These are phyloP conservation scores for Pammene aurita DNA, from an alignment of 2,888 invertebrate species.

Conservation along the genomic window DNA sequence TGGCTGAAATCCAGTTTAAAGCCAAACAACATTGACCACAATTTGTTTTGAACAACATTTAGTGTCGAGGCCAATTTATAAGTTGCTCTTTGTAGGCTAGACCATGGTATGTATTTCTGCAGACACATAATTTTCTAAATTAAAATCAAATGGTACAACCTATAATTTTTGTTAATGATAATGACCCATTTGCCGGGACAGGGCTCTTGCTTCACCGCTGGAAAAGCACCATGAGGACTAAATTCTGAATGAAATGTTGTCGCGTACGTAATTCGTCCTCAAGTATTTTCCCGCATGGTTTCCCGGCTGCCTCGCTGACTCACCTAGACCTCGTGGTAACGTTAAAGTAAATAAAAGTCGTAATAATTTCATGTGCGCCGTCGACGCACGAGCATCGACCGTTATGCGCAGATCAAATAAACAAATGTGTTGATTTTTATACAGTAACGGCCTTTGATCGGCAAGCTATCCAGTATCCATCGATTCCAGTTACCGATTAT, in stretches of 20 bases:
- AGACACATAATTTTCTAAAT: too few relatives aligned
- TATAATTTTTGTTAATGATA: too few relatives aligned
- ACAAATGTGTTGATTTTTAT: constrained; percentile 79
- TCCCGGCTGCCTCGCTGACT: constrained; percentile 54
- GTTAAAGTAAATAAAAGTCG: constrained; percentile 77
- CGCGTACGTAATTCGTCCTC: constrained; percentile 19
- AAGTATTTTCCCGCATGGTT: constrained; percentile 30
- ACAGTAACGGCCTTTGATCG: constrained; percentile 65
- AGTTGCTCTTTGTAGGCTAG: too few relatives aligned
- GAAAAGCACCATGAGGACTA: too few relatives aligned
- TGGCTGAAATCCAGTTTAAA: constrained; percentile 32
- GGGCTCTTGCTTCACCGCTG: too few relatives aligned
- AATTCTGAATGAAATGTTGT: constrained; percentile 13
- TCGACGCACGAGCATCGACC: constrained; percentile 69
- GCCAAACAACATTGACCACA: constrained; percentile 17
- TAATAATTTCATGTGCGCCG: constrained; percentile 79
- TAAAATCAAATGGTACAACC: too few relatives aligned
- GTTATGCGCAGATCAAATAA: constrained; percentile 76
- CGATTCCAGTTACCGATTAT: constrained; percentile 62
- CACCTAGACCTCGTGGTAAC: constrained; percentile 68
- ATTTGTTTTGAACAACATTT: constrained; percentile 18
- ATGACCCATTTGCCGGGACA: too few relatives aligned
- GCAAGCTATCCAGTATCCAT: constrained; percentile 57
- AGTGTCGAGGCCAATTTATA: not conserved
- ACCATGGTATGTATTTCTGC: too few relatives aligned